Conservation (phyloP, 2,888 invertebrate species). For the Deroplatys truncata region DNA sequence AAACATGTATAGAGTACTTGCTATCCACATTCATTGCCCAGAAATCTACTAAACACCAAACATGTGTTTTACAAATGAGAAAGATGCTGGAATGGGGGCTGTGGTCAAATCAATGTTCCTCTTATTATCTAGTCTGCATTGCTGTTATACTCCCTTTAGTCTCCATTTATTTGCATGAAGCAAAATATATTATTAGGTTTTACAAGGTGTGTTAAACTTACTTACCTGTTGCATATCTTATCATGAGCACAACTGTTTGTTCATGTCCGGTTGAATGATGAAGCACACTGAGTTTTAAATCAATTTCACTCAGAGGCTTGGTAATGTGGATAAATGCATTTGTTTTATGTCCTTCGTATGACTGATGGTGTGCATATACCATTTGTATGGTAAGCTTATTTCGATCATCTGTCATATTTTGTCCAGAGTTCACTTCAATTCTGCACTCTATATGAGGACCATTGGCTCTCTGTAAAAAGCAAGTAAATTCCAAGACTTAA, state of each 20-base stretch:
- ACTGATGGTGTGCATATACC: conserved; percentile 57
- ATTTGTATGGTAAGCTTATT: conserved; percentile 60
- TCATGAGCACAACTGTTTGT: conserved; percentile 49
- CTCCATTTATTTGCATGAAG: too few relatives aligned
- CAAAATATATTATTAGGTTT: too few relatives aligned
- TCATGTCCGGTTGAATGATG: conserved; percentile 51
- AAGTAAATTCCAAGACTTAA: not conserved
- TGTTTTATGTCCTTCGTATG: conserved; percentile 58
- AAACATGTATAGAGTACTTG: too few relatives aligned
- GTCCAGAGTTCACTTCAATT: conserved; percentile 65
- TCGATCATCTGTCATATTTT: conserved; percentile 52
- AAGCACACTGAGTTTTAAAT: conserved; percentile 57
- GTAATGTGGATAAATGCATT: conserved; percentile 59
- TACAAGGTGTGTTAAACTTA: not conserved
- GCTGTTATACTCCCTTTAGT: too few relatives aligned
- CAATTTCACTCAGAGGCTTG: conserved; percentile 62
- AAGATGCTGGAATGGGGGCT: too few relatives aligned
- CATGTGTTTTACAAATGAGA: too few relatives aligned
- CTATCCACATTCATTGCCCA: too few relatives aligned
- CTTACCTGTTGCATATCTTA: conserved; percentile 55
- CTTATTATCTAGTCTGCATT: too few relatives aligned
- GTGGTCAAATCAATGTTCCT: too few relatives aligned
- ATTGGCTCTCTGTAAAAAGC: conserved; percentile 57
- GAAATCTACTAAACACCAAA: too few relatives aligned
- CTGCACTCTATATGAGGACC: conserved; percentile 64